These are phyloP conservation scores for Charina bottae DNA, from an alignment of 2,113 vertebrate genomes.

Conservation along the genomic window DNA sequence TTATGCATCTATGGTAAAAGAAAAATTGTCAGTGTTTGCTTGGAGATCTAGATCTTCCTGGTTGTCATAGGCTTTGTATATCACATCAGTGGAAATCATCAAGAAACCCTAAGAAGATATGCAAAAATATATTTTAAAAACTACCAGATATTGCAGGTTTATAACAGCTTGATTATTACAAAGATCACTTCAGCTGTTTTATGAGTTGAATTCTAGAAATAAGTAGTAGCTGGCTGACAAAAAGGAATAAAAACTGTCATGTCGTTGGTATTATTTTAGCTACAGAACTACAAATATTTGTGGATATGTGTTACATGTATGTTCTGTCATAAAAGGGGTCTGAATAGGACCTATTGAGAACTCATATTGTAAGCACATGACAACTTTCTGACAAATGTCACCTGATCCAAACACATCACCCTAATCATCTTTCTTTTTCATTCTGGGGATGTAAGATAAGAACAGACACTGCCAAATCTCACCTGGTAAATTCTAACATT, in stretches of 20 bases:
- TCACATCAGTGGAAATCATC: constrained; percentile 69
- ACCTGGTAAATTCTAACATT: constrained; percentile 71
- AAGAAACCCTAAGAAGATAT: constrained; percentile 63
- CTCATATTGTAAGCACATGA: background rate
- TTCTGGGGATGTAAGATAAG: too few species aligned
- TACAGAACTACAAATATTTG: background rate
- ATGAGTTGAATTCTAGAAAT: background rate
- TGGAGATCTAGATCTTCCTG: constrained; percentile 31
- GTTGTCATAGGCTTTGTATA: constrained; percentile 44
- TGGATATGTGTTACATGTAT: background rate
- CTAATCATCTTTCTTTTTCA: background rate
- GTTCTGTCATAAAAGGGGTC: constrained; percentile 1
- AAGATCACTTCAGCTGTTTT: background rate
- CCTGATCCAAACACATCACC: too few species aligned
- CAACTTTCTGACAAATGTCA: background rate
- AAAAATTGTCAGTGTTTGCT: constrained; percentile 27
- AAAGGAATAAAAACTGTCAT: background rate
- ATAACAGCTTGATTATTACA: background rate
- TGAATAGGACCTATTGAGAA: background rate
- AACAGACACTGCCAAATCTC: constrained; percentile 45
- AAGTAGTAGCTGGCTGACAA: background rate
- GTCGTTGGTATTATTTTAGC: background rate
- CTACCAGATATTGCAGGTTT: constrained; percentile 6
- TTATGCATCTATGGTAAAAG: background rate
- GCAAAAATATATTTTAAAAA: constrained; percentile 1